These are phyloP conservation scores for Micrasema longulum DNA, from an alignment of 1,140 invertebrate genomes.

Conservation along the genomic window DNA sequence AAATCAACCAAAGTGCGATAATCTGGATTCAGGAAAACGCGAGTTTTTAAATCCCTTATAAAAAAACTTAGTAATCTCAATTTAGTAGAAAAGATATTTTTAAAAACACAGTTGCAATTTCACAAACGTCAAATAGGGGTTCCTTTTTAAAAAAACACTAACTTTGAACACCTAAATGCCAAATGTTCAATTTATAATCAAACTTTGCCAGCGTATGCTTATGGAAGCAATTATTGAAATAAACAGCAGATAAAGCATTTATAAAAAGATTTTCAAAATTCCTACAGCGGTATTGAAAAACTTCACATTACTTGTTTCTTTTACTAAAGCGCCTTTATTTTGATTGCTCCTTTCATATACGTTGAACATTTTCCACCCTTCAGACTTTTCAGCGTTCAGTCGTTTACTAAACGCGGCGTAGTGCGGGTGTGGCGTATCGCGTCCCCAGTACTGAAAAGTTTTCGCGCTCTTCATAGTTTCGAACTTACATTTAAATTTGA, in stretches of 20 bases:
- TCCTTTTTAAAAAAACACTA: not conserved
- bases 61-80: not conserved
- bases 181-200: not conserved
- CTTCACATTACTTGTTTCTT: not conserved
- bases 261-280: slow-evolving; percentile 11
- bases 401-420: slow-evolving; percentile 4
- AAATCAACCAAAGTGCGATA: slow-evolving; percentile 13
- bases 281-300: not conserved
- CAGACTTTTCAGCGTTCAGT: slow-evolving; percentile 1
- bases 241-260: not conserved
- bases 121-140: not conserved
- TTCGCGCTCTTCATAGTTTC: slow-evolving; percentile 17
- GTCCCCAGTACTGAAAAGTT: slow-evolving; percentile 8
- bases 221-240: not conserved
- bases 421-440: not conserved
- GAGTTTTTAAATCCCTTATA: not conserved
- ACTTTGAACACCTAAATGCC: not conserved
- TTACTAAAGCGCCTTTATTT: not conserved
- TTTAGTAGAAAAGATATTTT: not conserved
- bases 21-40: slow-evolving; percentile 6
- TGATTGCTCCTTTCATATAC: not conserved
- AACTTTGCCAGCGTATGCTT: slow-evolving; percentile 23
- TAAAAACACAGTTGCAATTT: no score
- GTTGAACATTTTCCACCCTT: not conserved
- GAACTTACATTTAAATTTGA: slow-evolving; percentile 10